These are phyloP conservation scores for Neodiprion virginianus DNA, from an alignment of 1,140 invertebrate genomes.

Conservation along the genomic window DNA sequence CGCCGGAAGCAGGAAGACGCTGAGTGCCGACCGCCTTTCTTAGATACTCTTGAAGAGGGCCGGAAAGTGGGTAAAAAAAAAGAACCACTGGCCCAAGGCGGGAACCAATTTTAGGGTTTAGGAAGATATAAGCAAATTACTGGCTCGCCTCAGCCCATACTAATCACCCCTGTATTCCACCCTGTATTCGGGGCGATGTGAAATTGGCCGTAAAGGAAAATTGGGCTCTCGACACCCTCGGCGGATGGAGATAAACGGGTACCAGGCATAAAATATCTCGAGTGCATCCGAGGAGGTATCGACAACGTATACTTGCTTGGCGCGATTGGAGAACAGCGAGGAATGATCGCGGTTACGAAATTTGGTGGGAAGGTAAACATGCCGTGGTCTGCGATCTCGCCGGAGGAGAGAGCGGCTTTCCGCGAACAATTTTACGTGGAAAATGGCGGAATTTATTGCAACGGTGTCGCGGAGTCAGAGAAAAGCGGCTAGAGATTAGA, in stretches of 20 bases:
- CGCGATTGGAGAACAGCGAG: background rate
- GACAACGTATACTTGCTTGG: background rate
- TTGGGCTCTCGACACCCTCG: background rate
- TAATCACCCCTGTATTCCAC: background rate
- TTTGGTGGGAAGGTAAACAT: background rate
- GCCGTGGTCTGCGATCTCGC: background rate
- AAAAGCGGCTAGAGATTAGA: conserved; percentile 23
- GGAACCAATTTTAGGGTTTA: background rate
- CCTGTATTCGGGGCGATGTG: background rate
- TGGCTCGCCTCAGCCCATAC: conserved; percentile 9
- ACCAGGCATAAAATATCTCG: background rate
- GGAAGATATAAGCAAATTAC: conserved; percentile 9
- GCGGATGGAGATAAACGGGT: background rate
- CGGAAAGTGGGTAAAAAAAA: background rate
- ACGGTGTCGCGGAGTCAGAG: conserved; percentile 23
- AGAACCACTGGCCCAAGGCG: background rate
- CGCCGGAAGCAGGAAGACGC: no score
- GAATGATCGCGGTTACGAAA: background rate
- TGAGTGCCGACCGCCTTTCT: no score
- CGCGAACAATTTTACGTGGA: conserved; percentile 16
- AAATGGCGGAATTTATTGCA: conserved; percentile 25
- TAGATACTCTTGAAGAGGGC: background rate
- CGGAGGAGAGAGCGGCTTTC: background rate
- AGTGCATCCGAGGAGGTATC: background rate
- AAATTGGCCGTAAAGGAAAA: conserved; percentile 13